Percentiles rank a stretch among this genome's conserved stretches.
Conservation (phyloP, 2,113 vertebrate species). For the Rhipidura dahli region DNA sequence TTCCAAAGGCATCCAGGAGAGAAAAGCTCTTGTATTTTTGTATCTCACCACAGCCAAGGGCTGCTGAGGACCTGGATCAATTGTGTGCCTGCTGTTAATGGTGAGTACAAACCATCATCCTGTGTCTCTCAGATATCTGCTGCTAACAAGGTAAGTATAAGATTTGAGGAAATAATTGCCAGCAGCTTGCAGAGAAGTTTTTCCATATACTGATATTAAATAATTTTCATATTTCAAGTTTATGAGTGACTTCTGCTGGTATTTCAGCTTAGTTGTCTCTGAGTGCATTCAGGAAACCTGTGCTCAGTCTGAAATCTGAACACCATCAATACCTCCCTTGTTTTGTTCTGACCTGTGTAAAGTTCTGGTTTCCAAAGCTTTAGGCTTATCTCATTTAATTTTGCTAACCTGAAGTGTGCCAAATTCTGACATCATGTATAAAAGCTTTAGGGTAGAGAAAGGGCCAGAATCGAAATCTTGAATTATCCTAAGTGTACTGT, state of each 20-base stretch:
- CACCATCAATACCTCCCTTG: neutral
- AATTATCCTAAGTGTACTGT: neutral
- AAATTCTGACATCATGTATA: slow-evolving; percentile 23
- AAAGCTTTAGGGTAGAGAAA: neutral
- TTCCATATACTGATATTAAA: neutral
- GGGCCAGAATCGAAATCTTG: neutral
- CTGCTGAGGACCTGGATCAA: neutral
- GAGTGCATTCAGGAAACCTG: neutral
- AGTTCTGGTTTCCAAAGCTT: neutral
- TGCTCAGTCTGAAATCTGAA: neutral
- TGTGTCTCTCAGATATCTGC: neutral
- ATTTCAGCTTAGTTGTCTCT: neutral
- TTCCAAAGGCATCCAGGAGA: neutral
- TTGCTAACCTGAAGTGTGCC: neutral
- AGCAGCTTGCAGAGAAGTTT: neutral
- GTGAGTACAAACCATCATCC: neutral
- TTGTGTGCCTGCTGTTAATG: fast-evolving
- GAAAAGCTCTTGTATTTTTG: neutral
- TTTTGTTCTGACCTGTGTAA: neutral
- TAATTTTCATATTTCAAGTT: neutral
- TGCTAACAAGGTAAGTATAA: neutral
- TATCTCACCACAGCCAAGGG: neutral
- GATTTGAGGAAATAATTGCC: neutral
- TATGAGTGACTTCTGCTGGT: neutral
- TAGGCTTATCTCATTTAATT: neutral